Base-by-base conservation (phyloP, 2,888 invertebrate species). In the Hydrotaea diabolus region DNA sequence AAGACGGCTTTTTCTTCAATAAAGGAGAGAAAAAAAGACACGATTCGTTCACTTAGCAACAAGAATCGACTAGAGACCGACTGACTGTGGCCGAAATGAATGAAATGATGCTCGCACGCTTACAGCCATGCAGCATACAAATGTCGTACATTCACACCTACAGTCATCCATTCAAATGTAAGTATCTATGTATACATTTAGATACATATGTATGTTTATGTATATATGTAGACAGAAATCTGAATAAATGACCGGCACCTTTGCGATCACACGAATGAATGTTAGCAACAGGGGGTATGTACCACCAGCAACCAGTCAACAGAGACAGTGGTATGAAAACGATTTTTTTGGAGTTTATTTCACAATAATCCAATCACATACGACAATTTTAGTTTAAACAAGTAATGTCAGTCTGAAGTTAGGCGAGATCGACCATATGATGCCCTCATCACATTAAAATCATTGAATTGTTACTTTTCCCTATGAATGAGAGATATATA, bases 131-230 rank as follows among this genome's bases (percentile, higher is more conserved):
- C n/a, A n/a, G n/a, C n/a, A n/a, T n/a, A n/a, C n/a, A n/a, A n/a
- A n/a, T n/a, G n/a, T n/a, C n/a, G n/a, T n/a, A n/a, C n/a, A n/a
- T n/a, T n/a, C n/a, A n/a, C 7, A 7, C 31, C 31, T 31, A 59
- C 39, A 19, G 23, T 3, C 55, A 43, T 86, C 86, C 86, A 87
- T 84, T 85, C 59, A 86, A 80, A 85, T 78, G 59, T 74, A 78
- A 23, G 62, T 84, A 76, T 76, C 9, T 86, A 74, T 59, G 23
- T 62, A 39, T 72, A 59, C 73, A 43, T 53, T 15, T 46, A 62
- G 53, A 46, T 31, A 26, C 46, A 19, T 49, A 49, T 2, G 11
- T 43, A 43, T 7, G 3, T 11, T 2, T 21, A 57, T 59, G 59
- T 59, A 26, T 59, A 26, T 1, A 21, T 26, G 26, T 17, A 26